Evolutionary conservation across 1,140 invertebrate genomes (phyloP), one percentile per base, ranked within the genome.

Genomic region (Gryon sp.): DNA sequence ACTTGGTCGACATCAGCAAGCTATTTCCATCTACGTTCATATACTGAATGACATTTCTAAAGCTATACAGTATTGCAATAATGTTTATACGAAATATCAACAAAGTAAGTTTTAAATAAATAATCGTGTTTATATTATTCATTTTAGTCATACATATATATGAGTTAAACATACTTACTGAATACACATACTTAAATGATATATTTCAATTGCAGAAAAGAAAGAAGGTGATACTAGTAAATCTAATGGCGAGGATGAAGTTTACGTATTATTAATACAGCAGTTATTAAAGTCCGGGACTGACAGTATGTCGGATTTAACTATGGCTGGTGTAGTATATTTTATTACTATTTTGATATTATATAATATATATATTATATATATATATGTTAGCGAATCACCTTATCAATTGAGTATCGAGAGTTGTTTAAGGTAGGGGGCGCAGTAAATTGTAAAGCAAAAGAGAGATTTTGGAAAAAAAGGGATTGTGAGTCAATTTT

Each of bases 11-110:
- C 95, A 98, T 89, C 94, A 99, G 82, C 94, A 99, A 85, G 97
- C 96, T 1, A 88, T 99, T 32, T 93, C 93, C 0, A 97, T 99
- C 82, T 99, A 99, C 84, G 92, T 98, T 79, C 94, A 90, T 90
- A 93, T 90, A 80, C 92, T 93, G 57, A 93, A 95, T 36, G 94
- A 99, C 88, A 91, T 94, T 12, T 82, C 92, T 0, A 92, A 93
- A 81, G 98, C 98, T 0, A 93, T 95, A 80, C 87, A 92, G 52
- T 99, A 98, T 89, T 98, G 97, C 83, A 91, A 93, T 78, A 93
- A 91, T 83, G 92, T 94, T 48, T 92, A 91, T 50, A 53, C 78
- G 3, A 83, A 43, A 53, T 87, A 82, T 60, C 77, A 86, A 46
- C 74, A 86, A 40, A 83, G 87, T 88, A 66, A 78, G 80, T 83